phyloP scores from a whole-genome alignment of 1,140 invertebrate species.

The Nomia melanderi region DNA sequence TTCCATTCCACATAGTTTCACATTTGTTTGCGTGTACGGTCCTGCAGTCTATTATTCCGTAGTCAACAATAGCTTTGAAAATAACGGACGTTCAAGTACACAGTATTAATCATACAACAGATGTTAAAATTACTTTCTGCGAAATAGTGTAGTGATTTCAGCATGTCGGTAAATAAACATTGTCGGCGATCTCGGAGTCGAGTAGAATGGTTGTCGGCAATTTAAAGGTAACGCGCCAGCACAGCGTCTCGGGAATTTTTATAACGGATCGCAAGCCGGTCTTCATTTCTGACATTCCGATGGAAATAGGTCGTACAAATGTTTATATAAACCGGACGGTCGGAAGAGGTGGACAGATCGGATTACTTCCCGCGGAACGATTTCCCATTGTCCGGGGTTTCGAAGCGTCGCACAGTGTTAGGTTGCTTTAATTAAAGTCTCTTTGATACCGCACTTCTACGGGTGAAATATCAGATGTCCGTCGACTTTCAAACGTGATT shows the following conservation, averaged over 20 bases:
- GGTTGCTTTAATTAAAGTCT: conserved; percentile 23
- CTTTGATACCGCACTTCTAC: neutral
- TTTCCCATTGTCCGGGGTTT: conserved; percentile 15
- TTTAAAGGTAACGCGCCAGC: too few relatives aligned
- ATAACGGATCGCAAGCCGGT: neutral
- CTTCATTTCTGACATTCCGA: neutral
- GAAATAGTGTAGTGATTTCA: too few relatives aligned
- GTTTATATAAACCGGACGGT: neutral
- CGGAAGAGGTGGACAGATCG: neutral
- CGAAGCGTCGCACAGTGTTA: neutral
- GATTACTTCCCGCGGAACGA: neutral
- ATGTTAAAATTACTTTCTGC: too few relatives aligned
- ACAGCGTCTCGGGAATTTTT: conserved; percentile 7
- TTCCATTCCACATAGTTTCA: too few relatives aligned
- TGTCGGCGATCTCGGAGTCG: too few relatives aligned
- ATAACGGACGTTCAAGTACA: too few relatives aligned
- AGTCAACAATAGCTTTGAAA: too few relatives aligned
- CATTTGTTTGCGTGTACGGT: too few relatives aligned
- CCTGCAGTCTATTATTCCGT: too few relatives aligned
- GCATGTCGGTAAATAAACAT: too few relatives aligned
- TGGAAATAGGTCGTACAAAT: conserved; percentile 15
- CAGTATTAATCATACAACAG: too few relatives aligned
- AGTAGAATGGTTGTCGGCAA: too few relatives aligned
- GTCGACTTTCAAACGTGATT: neutral
- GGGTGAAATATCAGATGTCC: neutral